Percentiles rank a stretch among this genome's conserved stretches.
Evolutionary conservation across 2,888 invertebrate genomes (phyloP).

Genomic region (Myathropa florea): DNA sequence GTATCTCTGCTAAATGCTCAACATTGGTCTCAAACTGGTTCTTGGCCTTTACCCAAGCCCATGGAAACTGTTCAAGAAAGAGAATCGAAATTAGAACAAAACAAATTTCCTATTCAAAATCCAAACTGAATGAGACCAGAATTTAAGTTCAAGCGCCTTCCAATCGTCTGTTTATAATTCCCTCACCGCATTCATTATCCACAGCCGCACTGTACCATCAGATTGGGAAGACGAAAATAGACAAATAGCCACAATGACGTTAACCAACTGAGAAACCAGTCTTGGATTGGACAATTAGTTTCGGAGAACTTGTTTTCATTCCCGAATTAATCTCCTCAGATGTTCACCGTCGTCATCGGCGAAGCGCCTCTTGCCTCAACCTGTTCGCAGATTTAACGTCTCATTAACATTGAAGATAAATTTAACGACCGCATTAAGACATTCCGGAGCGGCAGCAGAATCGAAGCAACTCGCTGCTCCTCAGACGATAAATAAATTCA

Average conservation of each 20-base stretch:
- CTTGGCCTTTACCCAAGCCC: no score
- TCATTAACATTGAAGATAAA: not conserved
- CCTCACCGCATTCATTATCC: not conserved
- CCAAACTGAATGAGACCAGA: not conserved
- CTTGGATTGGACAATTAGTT: not conserved
- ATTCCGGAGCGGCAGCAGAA: not conserved
- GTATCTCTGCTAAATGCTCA: no score
- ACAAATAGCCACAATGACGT: not conserved
- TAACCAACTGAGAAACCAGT: not conserved
- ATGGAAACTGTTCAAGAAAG: no score
- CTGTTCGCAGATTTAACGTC: not conserved
- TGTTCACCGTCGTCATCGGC: not conserved
- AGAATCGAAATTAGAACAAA: no score
- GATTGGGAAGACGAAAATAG: not conserved
- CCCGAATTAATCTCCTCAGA: not conserved
- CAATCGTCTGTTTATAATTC: no score
- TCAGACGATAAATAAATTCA: not conserved
- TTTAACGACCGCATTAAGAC: not conserved
- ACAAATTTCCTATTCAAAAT: no score
- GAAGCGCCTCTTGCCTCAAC: constrained; percentile 7
- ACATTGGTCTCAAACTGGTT: no score
- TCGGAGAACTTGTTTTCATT: not conserved
- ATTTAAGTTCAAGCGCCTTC: not conserved
- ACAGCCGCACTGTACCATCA: not conserved
- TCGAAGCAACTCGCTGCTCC: not conserved